Percentiles rank a stretch among this genome's conserved stretches.
phyloP scores from a whole-genome alignment of 2,888 invertebrate species.

The Lobophora halterata region DNA sequence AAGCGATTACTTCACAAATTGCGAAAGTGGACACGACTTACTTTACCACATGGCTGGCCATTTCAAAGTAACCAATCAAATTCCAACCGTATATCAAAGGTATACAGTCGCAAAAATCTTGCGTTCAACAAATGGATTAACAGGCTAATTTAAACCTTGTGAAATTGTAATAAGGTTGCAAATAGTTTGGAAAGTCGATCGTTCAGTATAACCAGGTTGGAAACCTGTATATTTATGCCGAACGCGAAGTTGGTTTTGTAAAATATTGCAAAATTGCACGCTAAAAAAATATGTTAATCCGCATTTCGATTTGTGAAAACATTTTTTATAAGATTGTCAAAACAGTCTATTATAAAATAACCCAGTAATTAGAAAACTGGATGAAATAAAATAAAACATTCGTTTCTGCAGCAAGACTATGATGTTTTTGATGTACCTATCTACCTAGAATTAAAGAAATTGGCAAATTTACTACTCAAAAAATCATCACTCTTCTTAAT shows the following conservation, averaged over 20 bases:
- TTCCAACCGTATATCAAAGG: slow-evolving; percentile 7
- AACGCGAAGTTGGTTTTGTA: slow-evolving; percentile 8
- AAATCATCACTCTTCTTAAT: background rate
- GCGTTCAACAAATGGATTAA: too few relatives aligned
- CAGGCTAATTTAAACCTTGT: slow-evolving; percentile 6
- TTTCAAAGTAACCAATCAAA: too few relatives aligned
- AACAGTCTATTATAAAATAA: background rate
- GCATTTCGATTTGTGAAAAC: too few relatives aligned
- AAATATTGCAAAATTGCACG: slow-evolving; percentile 8
- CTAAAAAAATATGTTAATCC: too few relatives aligned
- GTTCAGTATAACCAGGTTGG: slow-evolving; percentile 17
- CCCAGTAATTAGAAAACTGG: too few relatives aligned
- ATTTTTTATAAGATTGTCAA: too few relatives aligned
- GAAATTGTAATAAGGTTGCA: background rate
- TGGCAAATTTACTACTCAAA: background rate
- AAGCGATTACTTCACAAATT: slow-evolving; percentile 22
- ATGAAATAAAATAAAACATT: too few relatives aligned
- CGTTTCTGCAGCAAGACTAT: too few relatives aligned
- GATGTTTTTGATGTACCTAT: too few relatives aligned
- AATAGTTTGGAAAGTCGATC: slow-evolving; percentile 1
- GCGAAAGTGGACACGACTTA: slow-evolving; percentile 20
- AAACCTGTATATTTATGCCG: slow-evolving; percentile 24
- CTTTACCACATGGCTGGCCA: slow-evolving; percentile 24
- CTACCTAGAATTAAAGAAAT: too few relatives aligned
- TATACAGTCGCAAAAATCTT: background rate